A percentile compares a stretch with the other conserved stretches of the same genome.
Evolutionary conservation across 2,113 vertebrate genomes (phyloP).

Genomic region (Alces alces): DNA sequence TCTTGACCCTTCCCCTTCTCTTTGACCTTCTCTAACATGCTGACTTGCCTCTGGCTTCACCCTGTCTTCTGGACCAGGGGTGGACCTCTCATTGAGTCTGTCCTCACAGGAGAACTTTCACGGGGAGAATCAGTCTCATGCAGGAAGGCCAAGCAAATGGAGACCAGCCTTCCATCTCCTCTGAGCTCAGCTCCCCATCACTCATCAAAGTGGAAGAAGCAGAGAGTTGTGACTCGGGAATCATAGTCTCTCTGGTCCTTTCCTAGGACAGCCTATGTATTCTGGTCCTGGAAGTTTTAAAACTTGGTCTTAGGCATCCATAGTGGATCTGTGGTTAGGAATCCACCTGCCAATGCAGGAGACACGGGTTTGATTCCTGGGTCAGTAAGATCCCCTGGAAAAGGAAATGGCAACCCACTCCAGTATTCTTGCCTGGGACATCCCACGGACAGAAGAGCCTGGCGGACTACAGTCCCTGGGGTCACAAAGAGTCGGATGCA

Average conservation of each 20-base stretch:
- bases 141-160: not conserved
- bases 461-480: not conserved
- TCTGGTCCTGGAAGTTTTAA: not conserved
- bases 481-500: not conserved
- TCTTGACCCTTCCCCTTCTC: not conserved
- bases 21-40: not conserved
- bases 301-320: not conserved
- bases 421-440: not conserved
- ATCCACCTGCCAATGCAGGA: not conserved
- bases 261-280: not conserved
- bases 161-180: not conserved
- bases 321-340: not conserved
- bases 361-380: rapidly evolving
- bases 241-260: not conserved
- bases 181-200: not conserved
- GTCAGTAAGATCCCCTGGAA: not conserved
- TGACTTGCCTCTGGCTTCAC: not conserved
- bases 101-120: not conserved
- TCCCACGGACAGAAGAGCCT: not conserved
- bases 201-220: not conserved
- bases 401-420: not conserved
- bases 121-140: not conserved
- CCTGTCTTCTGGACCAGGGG: not conserved
- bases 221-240: not conserved
- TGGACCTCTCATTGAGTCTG: not conserved